Percentiles rank a stretch among this genome's conserved stretches.
phyloP scores from a whole-genome alignment of 2,113 vertebrate species.

The Acanthisitta chloris region DNA sequence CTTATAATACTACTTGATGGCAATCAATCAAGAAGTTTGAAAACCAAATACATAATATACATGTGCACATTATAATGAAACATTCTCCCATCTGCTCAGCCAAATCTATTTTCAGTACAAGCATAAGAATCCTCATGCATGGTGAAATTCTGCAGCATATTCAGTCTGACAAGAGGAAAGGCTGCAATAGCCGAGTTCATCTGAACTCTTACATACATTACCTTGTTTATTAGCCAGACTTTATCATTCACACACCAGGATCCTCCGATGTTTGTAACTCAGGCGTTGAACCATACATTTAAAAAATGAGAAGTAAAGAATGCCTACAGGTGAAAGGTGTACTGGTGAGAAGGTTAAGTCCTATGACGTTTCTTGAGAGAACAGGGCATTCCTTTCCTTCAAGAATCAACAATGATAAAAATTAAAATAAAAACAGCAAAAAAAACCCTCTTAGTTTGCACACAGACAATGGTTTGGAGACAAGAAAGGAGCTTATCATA shows the following conservation, averaged over 20 bases:
- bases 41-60: background rate
- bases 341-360: background rate
- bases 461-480: background rate
- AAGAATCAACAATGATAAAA: background rate
- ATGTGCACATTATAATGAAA: background rate
- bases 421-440: background rate
- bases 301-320: background rate
- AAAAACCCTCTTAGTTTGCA: background rate
- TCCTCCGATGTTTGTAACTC: background rate
- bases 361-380: background rate
- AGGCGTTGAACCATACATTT: background rate
- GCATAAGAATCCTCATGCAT: accelerated
- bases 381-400: background rate
- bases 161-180: background rate
- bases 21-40: background rate
- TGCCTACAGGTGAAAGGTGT: background rate
- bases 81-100: background rate
- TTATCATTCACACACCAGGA: background rate
- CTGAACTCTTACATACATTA: background rate
- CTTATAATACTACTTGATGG: background rate
- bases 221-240: background rate
- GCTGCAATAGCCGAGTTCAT: background rate
- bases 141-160: background rate
- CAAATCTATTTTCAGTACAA: background rate
- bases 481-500: background rate